phyloP scores from a whole-genome alignment of 2,888 invertebrate species.

The Catocala nupta region DNA sequence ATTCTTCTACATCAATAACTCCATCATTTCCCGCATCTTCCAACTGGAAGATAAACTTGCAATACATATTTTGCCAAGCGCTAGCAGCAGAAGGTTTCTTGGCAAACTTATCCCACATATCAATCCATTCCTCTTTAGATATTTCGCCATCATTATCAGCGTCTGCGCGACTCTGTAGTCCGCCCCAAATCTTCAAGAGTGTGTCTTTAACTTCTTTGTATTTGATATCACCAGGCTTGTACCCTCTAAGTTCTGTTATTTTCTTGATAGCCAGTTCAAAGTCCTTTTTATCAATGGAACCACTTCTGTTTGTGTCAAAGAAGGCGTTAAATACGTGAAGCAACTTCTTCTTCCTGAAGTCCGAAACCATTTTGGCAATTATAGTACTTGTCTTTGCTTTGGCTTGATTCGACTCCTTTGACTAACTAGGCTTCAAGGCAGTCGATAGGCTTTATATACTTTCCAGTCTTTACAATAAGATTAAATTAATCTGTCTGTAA shows the following conservation, averaged over 20 bases:
- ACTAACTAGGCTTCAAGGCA: conserved; percentile 22
- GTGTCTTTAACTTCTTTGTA: conserved; percentile 91
- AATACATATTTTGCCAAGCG: conserved; percentile 94
- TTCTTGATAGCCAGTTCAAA: conserved; percentile 95
- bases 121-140: conserved; percentile 95
- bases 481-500: conserved; percentile 35
- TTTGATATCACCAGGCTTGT: conserved; percentile 91
- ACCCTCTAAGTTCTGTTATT: conserved; percentile 93
- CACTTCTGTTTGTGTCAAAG: conserved; percentile 96
- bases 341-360: conserved; percentile 96
- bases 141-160: conserved; percentile 95
- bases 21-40: conserved; percentile 94
- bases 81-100: conserved; percentile 91
- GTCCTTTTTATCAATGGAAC: conserved; percentile 95
- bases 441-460: conserved; percentile 49
- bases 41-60: conserved; percentile 95
- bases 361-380: conserved; percentile 89
- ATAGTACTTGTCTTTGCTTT: not conserved
- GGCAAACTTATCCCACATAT: conserved; percentile 94
- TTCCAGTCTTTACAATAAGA: conserved; percentile 23
- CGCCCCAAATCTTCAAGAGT: conserved; percentile 94
- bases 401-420: not conserved
- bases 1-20: conserved; percentile 93
- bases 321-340: conserved; percentile 95
- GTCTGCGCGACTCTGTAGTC: conserved; percentile 93